Conservation (phyloP, 2,113 vertebrate genomes). For the Rhinoptilus africanus region DNA sequence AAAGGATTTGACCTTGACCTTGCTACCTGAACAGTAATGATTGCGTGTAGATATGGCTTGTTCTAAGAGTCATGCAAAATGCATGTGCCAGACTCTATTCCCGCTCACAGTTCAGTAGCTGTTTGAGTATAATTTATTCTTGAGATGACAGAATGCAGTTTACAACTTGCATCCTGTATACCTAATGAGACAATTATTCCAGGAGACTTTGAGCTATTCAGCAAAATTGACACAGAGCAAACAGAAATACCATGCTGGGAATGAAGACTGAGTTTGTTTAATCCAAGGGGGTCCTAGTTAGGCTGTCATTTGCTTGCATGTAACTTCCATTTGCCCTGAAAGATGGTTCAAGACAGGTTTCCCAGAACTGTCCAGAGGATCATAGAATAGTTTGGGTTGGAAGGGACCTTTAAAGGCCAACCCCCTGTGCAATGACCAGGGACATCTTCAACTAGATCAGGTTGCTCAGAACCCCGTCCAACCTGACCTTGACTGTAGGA, state of each 20-base stretch:
- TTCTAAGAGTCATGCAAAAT: neutral
- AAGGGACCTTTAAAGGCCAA: neutral
- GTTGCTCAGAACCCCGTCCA: neutral
- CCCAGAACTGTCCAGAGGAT: neutral
- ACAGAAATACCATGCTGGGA: neutral
- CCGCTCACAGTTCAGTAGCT: neutral
- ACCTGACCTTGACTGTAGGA: neutral
- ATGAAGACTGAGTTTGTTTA: neutral
- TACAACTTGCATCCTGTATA: constrained; percentile 10
- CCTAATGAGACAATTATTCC: constrained; percentile 38
- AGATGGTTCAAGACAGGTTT: neutral
- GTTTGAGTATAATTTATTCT: constrained; percentile 3
- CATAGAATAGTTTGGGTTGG: neutral
- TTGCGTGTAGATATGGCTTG: neutral
- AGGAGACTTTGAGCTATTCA: constrained; percentile 1
- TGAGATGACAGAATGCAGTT: constrained; percentile 19
- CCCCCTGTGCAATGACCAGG: neutral
- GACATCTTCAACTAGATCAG: neutral
- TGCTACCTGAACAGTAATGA: neutral
- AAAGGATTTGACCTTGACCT: neutral
- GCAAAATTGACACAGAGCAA: neutral
- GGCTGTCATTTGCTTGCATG: neutral
- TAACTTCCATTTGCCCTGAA: neutral
- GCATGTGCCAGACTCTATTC: neutral
- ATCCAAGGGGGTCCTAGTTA: neutral